Conservation (phyloP, 2,113 vertebrate species). For the Rhinolophus sinicus region DNA sequence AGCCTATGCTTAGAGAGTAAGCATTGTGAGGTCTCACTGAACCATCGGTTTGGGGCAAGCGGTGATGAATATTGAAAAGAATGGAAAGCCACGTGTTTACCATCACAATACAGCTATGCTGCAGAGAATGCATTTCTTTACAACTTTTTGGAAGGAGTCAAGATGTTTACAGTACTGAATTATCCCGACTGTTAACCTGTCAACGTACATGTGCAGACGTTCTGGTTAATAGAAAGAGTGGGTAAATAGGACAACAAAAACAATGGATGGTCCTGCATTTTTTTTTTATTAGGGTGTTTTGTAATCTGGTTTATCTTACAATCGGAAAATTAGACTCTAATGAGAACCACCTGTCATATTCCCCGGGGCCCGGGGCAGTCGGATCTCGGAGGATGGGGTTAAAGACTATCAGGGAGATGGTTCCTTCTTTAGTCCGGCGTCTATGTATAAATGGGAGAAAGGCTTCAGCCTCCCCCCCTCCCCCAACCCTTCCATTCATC, state of each 20-base stretch:
- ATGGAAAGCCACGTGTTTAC: neutral
- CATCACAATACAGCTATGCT: neutral
- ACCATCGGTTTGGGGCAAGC: neutral
- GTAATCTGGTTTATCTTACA: neutral
- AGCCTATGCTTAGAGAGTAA: neutral
- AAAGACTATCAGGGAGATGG: neutral
- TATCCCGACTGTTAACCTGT: neutral
- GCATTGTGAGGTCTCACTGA: neutral
- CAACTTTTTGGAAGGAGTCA: neutral
- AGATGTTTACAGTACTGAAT: neutral
- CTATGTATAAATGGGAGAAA: no score
- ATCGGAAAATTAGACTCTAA: neutral
- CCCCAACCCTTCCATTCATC: accelerated
- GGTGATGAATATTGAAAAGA: neutral
- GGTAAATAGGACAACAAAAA: neutral
- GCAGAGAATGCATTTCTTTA: neutral
- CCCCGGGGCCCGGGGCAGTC: no score
- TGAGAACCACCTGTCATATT: neutral
- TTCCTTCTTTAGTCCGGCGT: neutral
- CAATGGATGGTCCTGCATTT: neutral
- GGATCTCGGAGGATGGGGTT: neutral
- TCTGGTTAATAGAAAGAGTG: neutral
- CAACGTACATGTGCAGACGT: neutral
- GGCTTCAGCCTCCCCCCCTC: accelerated
- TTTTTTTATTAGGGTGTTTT: neutral